Evolutionary conservation across 2,888 invertebrate genomes (phyloP).

Genomic region (Bibio marci): DNA sequence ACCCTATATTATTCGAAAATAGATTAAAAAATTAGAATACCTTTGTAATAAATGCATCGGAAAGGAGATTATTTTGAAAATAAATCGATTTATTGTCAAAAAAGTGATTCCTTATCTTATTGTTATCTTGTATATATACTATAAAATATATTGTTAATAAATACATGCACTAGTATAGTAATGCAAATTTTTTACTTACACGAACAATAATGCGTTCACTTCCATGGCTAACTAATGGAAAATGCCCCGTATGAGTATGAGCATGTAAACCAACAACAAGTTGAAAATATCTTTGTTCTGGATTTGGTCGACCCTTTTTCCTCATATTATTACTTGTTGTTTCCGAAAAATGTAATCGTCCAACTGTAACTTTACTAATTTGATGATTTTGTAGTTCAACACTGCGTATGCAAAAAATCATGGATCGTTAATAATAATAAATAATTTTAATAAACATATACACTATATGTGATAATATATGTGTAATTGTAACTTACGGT

Average conservation of each 20-base stretch:
- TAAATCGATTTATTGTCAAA: too few relatives aligned
- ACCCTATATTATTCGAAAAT: too few relatives aligned
- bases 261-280: constrained; percentile 87
- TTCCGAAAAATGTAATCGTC: constrained; percentile 92
- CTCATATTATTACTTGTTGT: constrained; percentile 98
- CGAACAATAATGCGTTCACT: constrained; percentile 95
- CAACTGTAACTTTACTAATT: constrained; percentile 87
- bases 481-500: constrained; percentile 63
- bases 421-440: not conserved
- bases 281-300: constrained; percentile 94
- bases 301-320: constrained; percentile 96
- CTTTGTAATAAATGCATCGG: too few relatives aligned
- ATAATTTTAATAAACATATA: not conserved
- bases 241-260: constrained; percentile 63
- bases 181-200: too few relatives aligned
- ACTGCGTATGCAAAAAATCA: constrained; percentile 36
- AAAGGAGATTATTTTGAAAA: too few relatives aligned
- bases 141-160: too few relatives aligned
- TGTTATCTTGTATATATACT: too few relatives aligned
- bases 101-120: too few relatives aligned
- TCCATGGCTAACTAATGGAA: constrained; percentile 69
- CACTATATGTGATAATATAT: not conserved
- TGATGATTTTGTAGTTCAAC: constrained; percentile 74
- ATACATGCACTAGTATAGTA: too few relatives aligned
- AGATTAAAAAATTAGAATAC: too few relatives aligned